These are phyloP conservation scores for Taphrorychus bicolor DNA, from an alignment of 2,888 invertebrate species.

Conservation along the genomic window DNA sequence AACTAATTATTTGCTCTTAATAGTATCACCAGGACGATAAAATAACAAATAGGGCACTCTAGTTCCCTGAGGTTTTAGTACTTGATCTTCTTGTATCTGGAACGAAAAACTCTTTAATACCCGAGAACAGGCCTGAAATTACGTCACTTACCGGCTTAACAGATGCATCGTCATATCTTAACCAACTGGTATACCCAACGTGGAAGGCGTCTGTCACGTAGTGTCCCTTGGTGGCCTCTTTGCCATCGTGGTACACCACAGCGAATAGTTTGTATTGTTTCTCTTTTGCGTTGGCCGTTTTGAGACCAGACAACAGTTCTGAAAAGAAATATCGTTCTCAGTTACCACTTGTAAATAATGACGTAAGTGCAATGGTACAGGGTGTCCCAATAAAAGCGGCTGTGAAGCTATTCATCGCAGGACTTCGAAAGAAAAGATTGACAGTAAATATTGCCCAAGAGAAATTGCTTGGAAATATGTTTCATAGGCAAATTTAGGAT, in stretches of 20 bases:
- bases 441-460: too few species aligned
- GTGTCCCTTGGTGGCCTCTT: constrained; percentile 94
- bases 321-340: too few species aligned
- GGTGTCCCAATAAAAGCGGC: background rate
- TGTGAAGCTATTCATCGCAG: too few species aligned
- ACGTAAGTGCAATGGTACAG: constrained; percentile 22
- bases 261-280: constrained; percentile 92
- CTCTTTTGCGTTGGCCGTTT: constrained; percentile 78
- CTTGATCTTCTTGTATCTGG: constrained; percentile 72
- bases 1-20: constrained; percentile 50
- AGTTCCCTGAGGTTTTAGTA: constrained; percentile 83
- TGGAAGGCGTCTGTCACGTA: constrained; percentile 95
- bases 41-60: constrained; percentile 95
- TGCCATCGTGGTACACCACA: constrained; percentile 96
- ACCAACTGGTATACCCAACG: constrained; percentile 88
- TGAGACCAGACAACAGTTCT: constrained; percentile 87
- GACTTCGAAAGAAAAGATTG: background rate
- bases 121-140: too few species aligned
- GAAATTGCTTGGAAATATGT: too few species aligned
- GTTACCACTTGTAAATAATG: constrained; percentile 23
- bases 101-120: constrained; percentile 14
- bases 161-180: constrained; percentile 90
- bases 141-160: constrained; percentile 68
- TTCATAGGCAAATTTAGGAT: too few species aligned
- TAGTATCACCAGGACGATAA: constrained; percentile 82